These are phyloP conservation scores for Pseudomyrmex cubaensis DNA, from an alignment of 1,140 invertebrate species.

Conservation along the genomic window DNA sequence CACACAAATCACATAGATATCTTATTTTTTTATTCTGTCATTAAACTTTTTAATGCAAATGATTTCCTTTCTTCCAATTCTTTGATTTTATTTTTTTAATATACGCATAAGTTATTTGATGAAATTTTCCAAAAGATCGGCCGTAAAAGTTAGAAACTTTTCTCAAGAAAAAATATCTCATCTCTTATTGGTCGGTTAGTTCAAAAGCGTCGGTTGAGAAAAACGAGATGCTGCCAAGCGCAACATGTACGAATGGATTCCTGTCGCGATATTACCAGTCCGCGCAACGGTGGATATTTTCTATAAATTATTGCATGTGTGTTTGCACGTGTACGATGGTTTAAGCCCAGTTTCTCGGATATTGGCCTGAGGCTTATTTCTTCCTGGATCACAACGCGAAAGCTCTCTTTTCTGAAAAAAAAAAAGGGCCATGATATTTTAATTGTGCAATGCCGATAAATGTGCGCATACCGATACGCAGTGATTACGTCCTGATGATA, in stretches of 20 bases:
- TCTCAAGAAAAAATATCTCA: conserved; percentile 1
- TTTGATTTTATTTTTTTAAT: not conserved
- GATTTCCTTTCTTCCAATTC: not conserved
- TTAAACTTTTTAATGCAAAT: conserved; percentile 8
- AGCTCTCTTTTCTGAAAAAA: conserved; percentile 47
- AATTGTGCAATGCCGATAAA: conserved; percentile 50
- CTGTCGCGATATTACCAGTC: conserved; percentile 56
- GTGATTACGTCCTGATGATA: conserved; percentile 44
- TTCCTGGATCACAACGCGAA: conserved; percentile 54
- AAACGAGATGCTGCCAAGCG: conserved; percentile 55
- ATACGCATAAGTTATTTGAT: too few species aligned
- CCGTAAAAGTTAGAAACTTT: conserved; percentile 24
- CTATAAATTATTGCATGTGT: conserved; percentile 64
- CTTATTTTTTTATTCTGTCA: not conserved
- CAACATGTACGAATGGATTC: conserved; percentile 66
- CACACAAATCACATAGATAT: not conserved
- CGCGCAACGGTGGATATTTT: conserved; percentile 62
- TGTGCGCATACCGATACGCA: conserved; percentile 7
- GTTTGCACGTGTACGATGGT: conserved; percentile 14
- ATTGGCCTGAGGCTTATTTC: conserved; percentile 60
- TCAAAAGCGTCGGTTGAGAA: conserved; percentile 60
- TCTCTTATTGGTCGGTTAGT: conserved; percentile 53
- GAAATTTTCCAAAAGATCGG: too few species aligned
- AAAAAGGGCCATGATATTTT: conserved; percentile 32
- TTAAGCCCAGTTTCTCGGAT: conserved; percentile 58